Evolutionary conservation across 2,113 vertebrate genomes (phyloP), one percentile per base, ranked within the genome.

Genomic region (Nibea albiflora): DNA sequence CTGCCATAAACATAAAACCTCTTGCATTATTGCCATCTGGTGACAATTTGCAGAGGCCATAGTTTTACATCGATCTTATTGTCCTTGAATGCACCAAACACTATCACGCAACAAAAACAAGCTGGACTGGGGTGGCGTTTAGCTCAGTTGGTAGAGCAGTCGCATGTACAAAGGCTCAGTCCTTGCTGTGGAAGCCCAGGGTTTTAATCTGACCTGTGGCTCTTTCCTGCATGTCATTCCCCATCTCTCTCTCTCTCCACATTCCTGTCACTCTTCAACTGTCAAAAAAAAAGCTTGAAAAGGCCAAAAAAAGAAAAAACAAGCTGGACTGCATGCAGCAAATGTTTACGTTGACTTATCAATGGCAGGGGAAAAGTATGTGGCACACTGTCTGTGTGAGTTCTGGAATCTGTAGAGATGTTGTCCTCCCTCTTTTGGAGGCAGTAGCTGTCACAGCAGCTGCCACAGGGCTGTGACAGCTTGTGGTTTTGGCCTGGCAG

Each of bases 401-500:
- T 53, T 49, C 4, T 49, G 47, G 15, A 49, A 49, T 49, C 1
- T 49, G 47, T 10, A 53, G 28, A 42, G 57, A 52, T 20, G 58
- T 57, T 65, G 68, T 54, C 42, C 47, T 61, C 70, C 49, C 52
- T 12, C 54, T 68, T 68, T 35, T 54, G 56, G 42, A 57, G 76
- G 76, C 65, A 12, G 57, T 73, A 26, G 73, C 49, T 76, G 72
- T 75, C 52, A 26, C 78, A 73, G 80, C 67, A 76, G 62, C 75
- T 84, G 85, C 77, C 83, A 76, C 87, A 53, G 68, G 63, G 75
- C 70, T 74, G 84, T 78, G 56, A 79, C 63, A 72, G 58, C 65
- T 79, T 76, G 91, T 81, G 89, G 88, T 82, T 73, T 72, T 49
- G 88, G 73, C 66, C 84, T 78, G 84, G 76, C 84, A 81, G 67